Evolutionary conservation across 2,797 vertebrate species (phyloP).

Genomic region (Parauchenoglanis punctatus): DNA sequence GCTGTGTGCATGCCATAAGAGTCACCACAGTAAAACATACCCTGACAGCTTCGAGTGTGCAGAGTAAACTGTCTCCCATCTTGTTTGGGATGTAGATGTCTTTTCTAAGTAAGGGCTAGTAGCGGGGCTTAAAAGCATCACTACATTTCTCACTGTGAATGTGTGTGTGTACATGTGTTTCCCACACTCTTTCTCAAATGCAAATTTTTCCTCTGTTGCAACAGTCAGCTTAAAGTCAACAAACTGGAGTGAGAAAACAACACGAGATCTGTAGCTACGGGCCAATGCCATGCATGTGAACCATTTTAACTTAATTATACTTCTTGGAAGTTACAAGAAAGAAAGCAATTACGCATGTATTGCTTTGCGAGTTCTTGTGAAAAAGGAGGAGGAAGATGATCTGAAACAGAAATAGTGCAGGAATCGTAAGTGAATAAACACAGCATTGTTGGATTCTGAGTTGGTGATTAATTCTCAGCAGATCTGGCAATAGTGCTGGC

Average conservation of each 20-base stretch:
- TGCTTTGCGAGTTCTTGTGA: neutral
- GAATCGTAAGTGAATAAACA: neutral
- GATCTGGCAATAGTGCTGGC: neutral
- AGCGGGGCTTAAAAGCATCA: conserved; percentile 22
- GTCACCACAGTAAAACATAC: conserved; percentile 41
- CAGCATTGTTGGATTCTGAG: neutral
- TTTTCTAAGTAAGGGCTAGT: conserved; percentile 31
- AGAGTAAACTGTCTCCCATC: conserved; percentile 31
- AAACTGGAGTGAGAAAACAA: conserved; percentile 15
- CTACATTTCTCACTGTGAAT: conserved; percentile 7
- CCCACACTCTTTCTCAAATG: conserved; percentile 22
- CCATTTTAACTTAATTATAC: conserved; percentile 26
- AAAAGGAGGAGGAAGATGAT: neutral
- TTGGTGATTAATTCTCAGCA: neutral
- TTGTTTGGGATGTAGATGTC: conserved; percentile 38
- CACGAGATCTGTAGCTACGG: neutral
- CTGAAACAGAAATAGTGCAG: neutral
- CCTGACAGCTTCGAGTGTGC: conserved; percentile 35
- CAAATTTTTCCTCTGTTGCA: conserved; percentile 16
- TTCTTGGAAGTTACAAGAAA: conserved; percentile 27
- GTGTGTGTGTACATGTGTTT: neutral
- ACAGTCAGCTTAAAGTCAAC: conserved; percentile 38
- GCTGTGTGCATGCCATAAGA: conserved; percentile 27
- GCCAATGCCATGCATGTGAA: conserved; percentile 6
- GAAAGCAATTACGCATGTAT: conserved; percentile 6